A percentile compares a stretch with the other conserved stretches of the same genome.
Conservation (phyloP, 2,888 invertebrate genomes). For the Netelia fuscicornis region DNA sequence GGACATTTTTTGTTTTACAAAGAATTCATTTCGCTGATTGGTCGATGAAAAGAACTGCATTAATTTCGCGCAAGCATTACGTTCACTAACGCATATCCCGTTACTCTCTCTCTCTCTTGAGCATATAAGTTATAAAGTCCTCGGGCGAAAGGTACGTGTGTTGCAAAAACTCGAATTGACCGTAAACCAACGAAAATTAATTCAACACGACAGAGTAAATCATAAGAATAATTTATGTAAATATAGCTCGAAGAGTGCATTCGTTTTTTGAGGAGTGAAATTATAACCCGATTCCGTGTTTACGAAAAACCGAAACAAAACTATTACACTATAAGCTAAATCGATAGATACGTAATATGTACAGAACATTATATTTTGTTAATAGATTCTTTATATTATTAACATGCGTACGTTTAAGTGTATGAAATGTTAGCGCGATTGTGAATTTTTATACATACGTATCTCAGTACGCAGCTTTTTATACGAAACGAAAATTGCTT, state of each 20-base stretch:
- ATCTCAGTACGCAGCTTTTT: conserved; percentile 62
- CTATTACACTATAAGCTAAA: conserved; percentile 53
- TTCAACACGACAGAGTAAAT: conserved; percentile 10
- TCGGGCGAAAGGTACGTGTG: background rate
- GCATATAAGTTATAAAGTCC: background rate
- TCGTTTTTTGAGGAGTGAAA: background rate
- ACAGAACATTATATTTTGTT: conserved; percentile 63
- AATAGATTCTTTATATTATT: conserved; percentile 50
- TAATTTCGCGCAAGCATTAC: background rate
- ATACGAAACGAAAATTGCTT: conserved; percentile 64
- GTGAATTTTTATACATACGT: conserved; percentile 63
- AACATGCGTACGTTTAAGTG: conserved; percentile 22
- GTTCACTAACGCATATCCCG: background rate
- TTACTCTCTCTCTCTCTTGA: conserved; percentile 1
- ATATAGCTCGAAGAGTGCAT: background rate
- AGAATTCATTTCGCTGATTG: background rate
- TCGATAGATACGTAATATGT: conserved; percentile 48
- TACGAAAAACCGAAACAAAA: conserved; percentile 23
- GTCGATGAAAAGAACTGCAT: background rate
- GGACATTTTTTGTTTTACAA: background rate
- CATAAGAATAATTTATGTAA: conserved; percentile 36
- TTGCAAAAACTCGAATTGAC: background rate
- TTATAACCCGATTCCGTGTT: conserved; percentile 6
- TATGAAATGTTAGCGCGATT: conserved; percentile 39
- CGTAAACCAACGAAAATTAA: background rate